Percentiles rank a stretch among this genome's conserved stretches.
Conservation (phyloP, 1,140 invertebrate genomes). For the Drosophila nigrodunni region DNA sequence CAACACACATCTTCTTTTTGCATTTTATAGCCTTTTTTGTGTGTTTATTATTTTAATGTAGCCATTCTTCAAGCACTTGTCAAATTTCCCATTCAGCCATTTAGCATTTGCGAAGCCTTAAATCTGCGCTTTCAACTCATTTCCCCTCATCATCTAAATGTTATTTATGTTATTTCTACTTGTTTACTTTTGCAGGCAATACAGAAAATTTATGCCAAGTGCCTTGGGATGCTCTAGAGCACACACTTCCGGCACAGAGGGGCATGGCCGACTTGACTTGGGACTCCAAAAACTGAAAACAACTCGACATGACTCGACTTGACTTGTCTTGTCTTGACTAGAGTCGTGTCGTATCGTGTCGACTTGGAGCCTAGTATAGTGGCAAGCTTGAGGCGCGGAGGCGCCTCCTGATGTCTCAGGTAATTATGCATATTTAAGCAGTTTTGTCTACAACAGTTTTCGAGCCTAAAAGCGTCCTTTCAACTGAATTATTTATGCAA, state of each 20-base stretch:
- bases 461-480: conserved; percentile 78
- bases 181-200: conserved; percentile 44
- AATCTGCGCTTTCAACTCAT: conserved; percentile 20
- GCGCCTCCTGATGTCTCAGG: conserved; percentile 58
- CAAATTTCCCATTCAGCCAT: conserved; percentile 23
- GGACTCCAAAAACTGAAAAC: conserved; percentile 16
- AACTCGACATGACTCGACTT: conserved; percentile 28
- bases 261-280: conserved; percentile 32
- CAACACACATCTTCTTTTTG: neutral
- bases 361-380: conserved; percentile 5
- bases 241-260: conserved; percentile 47
- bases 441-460: conserved; percentile 80
- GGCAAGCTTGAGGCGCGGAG: conserved; percentile 20
- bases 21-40: conserved; percentile 7
- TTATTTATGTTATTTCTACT: conserved; percentile 42
- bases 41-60: conserved; percentile 24
- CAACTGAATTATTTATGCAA: conserved; percentile 82
- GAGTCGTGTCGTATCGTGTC: neutral
- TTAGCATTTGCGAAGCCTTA: conserved; percentile 4
- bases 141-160: conserved; percentile 13
- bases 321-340: neutral
- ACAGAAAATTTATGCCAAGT: conserved; percentile 52
- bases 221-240: conserved; percentile 36
- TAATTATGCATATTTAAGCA: conserved; percentile 83
- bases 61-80: conserved; percentile 28